These are phyloP conservation scores for Petrocephalus zakoni DNA, from an alignment of 2,113 vertebrate genomes.

Conservation along the genomic window DNA sequence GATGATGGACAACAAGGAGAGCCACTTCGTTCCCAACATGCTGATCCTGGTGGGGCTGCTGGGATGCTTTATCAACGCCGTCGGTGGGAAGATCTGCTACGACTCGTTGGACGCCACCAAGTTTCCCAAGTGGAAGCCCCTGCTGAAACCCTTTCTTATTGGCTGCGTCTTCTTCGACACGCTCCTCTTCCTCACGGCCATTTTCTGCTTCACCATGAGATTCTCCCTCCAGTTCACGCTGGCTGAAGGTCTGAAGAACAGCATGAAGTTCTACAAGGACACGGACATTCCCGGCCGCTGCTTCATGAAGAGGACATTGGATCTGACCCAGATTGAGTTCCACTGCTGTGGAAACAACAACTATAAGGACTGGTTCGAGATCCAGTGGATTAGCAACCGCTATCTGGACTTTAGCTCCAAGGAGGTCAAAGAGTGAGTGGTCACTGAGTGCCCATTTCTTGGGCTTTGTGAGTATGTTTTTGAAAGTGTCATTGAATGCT, in stretches of 20 bases:
- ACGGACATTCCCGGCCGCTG: slow-evolving; percentile 90
- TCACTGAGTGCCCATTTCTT: background rate
- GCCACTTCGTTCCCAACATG: slow-evolving; percentile 92
- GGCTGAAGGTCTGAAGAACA: slow-evolving; percentile 76
- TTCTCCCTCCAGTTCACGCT: slow-evolving; percentile 83
- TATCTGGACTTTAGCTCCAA: slow-evolving; percentile 81
- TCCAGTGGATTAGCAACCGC: slow-evolving; percentile 79
- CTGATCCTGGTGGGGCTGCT: slow-evolving; percentile 80
- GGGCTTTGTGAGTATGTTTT: background rate
- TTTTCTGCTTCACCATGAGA: slow-evolving; percentile 79
- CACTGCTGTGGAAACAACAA: slow-evolving; percentile 90
- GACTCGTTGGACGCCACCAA: slow-evolving; percentile 87
- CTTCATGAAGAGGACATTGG: slow-evolving; percentile 98
- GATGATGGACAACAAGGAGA: slow-evolving; percentile 93
- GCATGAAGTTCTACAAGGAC: slow-evolving; percentile 93
- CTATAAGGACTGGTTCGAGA: slow-evolving; percentile 96
- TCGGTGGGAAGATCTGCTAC: slow-evolving; percentile 92
- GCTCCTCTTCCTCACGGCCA: slow-evolving; percentile 64
- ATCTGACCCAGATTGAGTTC: slow-evolving; percentile 95
- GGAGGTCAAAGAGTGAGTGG: slow-evolving; percentile 96
- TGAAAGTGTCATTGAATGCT: background rate
- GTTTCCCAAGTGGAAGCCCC: slow-evolving; percentile 79
- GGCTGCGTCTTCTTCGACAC: slow-evolving; percentile 73
- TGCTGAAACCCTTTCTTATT: slow-evolving; percentile 77
- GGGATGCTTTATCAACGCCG: slow-evolving; percentile 74